A percentile compares a stretch with the other conserved stretches of the same genome.
Conservation (phyloP, 2,888 invertebrate genomes). For the Drosophila percnosoma region DNA sequence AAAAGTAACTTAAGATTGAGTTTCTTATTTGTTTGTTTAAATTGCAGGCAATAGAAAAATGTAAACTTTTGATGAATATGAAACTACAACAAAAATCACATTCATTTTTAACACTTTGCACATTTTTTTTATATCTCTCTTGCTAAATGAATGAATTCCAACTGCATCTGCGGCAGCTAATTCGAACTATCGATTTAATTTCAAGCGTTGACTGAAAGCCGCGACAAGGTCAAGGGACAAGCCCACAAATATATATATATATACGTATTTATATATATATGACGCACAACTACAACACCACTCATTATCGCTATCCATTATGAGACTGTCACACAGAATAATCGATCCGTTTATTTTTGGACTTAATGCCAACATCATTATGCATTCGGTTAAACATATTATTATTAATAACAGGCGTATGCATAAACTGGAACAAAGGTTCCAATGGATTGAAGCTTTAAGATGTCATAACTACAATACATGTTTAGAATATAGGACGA, state of each 20-base stretch:
- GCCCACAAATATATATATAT: neutral
- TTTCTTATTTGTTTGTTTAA: conserved; percentile 17
- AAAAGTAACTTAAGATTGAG: conserved; percentile 30
- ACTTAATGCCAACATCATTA: neutral
- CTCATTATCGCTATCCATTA: conserved; percentile 33
- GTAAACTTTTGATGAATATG: neutral
- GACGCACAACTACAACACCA: conserved; percentile 40
- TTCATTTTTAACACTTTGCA: conserved; percentile 17
- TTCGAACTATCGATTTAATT: conserved; percentile 70
- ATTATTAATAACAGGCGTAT: neutral
- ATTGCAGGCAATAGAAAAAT: conserved; percentile 13
- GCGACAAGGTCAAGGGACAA: conserved; percentile 64
- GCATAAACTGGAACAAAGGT: neutral
- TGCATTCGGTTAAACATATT: neutral
- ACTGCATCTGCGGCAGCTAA: conserved; percentile 52
- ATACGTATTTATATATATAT: conserved; percentile 8
- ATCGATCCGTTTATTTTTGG: conserved; percentile 29
- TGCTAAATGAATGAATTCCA: conserved; percentile 21
- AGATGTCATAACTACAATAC: neutral
- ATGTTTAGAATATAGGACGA: neutral
- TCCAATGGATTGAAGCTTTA: neutral
- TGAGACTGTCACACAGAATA: conserved; percentile 14
- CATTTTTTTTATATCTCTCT: neutral
- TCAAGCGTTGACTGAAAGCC: conserved; percentile 17
- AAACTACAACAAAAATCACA: conserved; percentile 25